Evolutionary conservation across 1,140 invertebrate genomes (phyloP).

Genomic region (Drosophila neocordata): DNA sequence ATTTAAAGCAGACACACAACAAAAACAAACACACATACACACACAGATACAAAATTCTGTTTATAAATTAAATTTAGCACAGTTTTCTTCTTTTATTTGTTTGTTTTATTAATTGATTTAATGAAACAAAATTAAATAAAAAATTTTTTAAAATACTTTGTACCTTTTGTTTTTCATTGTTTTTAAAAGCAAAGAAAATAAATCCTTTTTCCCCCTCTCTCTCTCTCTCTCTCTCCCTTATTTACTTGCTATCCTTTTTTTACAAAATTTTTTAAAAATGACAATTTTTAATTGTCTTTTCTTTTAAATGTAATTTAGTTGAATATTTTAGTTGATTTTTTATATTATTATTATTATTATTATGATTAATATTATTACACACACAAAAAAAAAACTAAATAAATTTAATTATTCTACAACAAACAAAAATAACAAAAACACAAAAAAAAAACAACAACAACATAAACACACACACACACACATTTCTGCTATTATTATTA

Average conservation of each 20-base stretch:
- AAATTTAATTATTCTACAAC: conserved; percentile 69
- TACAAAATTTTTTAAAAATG: conserved; percentile 43
- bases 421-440: conserved; percentile 1
- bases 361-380: conserved; percentile 59
- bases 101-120: conserved; percentile 58
- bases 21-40: conserved; percentile 41
- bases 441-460: too few relatives aligned
- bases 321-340: conserved; percentile 83
- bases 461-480: too few relatives aligned
- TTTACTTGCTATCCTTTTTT: conserved; percentile 28
- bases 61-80: conserved; percentile 52
- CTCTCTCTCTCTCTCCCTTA: neutral
- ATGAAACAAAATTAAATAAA: conserved; percentile 1
- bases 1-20: conserved; percentile 45
- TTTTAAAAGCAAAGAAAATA: conserved; percentile 36
- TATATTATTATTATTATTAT: conserved; percentile 75
- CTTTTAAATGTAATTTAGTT: conserved; percentile 81
- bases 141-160: conserved; percentile 76
- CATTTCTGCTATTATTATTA: conserved; percentile 75
- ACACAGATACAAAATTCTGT: conserved; percentile 15
- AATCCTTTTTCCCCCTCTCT: conserved; percentile 26
- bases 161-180: conserved; percentile 62
- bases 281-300: conserved; percentile 63
- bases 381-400: conserved; percentile 64
- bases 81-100: conserved; percentile 68